Evolutionary conservation across 2,113 vertebrate genomes (phyloP), one percentile per base, ranked within the genome.

Genomic region (Camelus dromedarius): DNA sequence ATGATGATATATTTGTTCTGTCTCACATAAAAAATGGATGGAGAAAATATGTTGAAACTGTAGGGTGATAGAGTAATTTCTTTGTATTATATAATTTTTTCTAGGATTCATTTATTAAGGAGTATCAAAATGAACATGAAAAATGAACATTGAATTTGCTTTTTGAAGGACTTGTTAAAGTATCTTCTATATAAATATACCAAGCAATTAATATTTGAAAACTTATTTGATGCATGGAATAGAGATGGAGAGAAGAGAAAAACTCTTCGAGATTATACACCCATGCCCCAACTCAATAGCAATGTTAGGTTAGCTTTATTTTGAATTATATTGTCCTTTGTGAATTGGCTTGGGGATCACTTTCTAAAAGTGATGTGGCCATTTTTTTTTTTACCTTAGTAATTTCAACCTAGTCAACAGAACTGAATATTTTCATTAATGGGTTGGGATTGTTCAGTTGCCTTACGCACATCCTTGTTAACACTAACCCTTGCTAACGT

Each of bases 361-460:
- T 89, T 96, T 85, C 9, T 75, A 24, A 83, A 89, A 93, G 13
- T 86, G 15, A 73, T 84, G 10, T 48, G 18, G 32, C 46, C n/a
- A 82, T 88, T 91, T 42, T 42, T 42, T 75, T 14, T 92, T 89
- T 89, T n/a, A 89, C 24, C 18, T 81, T 77, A 66, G 16, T 82
- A 93, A 89, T 76, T 95, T 60, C 32, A 96, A 58, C 6, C 18
- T 81, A 86, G 14, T 67, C 42, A 93, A 81, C 18, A 72, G 35
- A 92, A 93, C 16, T 86, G 2, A n/a, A 60, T 89, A 42, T 54
- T 95, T 97, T 50, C n/a, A 96, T 89, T 97, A 82, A 72, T 91
- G 13, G 20, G 8, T 93, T 96, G 73, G 4, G 52, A 93, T 77
- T 89, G 22, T 84, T 92, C 9, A 42, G 24, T 92, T 75, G 46